Percentiles rank a stretch among this genome's conserved stretches.
Conservation (phyloP, 2,797 vertebrate species). For the Dendrocincla fuliginosa region DNA sequence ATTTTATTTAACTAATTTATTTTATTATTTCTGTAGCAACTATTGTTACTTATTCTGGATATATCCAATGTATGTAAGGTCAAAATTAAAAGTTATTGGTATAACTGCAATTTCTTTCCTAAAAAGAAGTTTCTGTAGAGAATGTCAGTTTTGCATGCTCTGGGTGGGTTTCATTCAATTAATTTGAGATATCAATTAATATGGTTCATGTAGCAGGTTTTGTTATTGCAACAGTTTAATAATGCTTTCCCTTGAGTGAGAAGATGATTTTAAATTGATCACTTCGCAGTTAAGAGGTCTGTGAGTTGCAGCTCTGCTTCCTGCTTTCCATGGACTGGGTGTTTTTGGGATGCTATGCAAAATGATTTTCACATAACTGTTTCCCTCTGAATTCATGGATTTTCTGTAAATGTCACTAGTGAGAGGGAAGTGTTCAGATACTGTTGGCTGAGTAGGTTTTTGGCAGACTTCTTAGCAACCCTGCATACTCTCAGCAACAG, state of each 20-base stretch:
- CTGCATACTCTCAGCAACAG: not conserved
- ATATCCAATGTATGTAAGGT: not conserved
- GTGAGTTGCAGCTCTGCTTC: not conserved
- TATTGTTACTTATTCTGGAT: not conserved
- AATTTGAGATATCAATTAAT: not conserved
- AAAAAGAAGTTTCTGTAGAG: not conserved
- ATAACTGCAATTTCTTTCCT: not conserved
- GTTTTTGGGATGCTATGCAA: not conserved
- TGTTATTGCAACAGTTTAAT: not conserved
- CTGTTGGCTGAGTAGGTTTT: not conserved
- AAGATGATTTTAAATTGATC: not conserved
- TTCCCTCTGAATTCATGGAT: not conserved
- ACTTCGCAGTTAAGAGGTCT: not conserved
- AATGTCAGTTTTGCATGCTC: not conserved
- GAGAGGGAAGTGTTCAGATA: not conserved
- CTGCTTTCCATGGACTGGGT: not conserved
- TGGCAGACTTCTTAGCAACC: constrained; percentile 14
- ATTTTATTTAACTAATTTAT: not conserved
- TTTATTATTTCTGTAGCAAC: not conserved
- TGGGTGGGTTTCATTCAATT: not conserved
- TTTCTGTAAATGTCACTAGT: not conserved
- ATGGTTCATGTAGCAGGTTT: not conserved
- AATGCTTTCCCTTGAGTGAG: not conserved
- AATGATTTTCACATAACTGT: not conserved
- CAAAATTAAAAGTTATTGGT: not conserved